Evolutionary conservation across 1,140 invertebrate species (phyloP), one percentile per base, ranked within the genome.

Genomic region (Caerostris extrusa): DNA sequence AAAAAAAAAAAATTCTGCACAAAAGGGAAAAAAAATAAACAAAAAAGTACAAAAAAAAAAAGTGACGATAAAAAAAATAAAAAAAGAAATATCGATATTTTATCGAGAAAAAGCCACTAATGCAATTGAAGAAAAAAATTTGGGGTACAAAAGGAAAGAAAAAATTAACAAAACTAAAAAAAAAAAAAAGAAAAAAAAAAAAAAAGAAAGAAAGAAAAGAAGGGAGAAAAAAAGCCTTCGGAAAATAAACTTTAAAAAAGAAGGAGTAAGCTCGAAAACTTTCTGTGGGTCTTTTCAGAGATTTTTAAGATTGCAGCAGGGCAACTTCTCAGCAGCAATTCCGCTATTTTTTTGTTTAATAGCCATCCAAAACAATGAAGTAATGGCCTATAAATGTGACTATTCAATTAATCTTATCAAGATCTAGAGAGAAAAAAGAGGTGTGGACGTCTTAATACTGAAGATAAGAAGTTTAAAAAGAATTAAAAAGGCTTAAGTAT

Each of bases 51-150:
- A 77, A 77, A 6, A n/a, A 67, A n/a, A n/a, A n/a, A n/a, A n/a
- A n/a, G n/a, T n/a, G n/a, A n/a, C n/a, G n/a, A n/a, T n/a, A n/a
- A n/a, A n/a, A n/a, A n/a, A n/a, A n/a, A n/a, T n/a, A n/a, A n/a
- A n/a, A n/a, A 57, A 90, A 71, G 64, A 77, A 90, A 90, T 77
- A 90, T 90, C 88, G 64, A 90, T 71, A 60, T 77, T 77, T 67
- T 12, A 77, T 90, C 88, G 67, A 34, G 19, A 71, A 77, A 87
- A 90, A 90, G 88, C 88, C 88, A 90, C 88, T 90, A 90, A 90
- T 90, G 88, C 64, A 90, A 90, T 90, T 67, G 88, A 90, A 90
- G 50, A 77, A 77, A n/a, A 90, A 90, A 61, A 90, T 77, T 88
- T 55, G 64, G n/a, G 58, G 86, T 19, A 67, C 34, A 88, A 88